phyloP scores from a whole-genome alignment of 2,797 vertebrate species.

The Amazona finschi region DNA sequence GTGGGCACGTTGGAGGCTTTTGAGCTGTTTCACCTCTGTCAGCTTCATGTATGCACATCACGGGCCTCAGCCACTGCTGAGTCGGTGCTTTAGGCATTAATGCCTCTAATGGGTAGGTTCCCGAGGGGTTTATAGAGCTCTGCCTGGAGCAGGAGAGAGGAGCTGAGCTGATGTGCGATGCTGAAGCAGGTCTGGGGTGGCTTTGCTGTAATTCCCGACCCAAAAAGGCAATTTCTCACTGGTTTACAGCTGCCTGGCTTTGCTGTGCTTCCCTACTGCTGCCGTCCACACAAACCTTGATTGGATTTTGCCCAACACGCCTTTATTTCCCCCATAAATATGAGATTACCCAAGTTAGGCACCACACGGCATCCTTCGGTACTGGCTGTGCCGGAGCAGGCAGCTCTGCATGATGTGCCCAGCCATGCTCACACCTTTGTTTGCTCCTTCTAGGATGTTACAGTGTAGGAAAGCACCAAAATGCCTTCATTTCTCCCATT shows the following conservation, averaged over 20 bases:
- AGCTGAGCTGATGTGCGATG: background rate
- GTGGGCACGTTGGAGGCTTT: background rate
- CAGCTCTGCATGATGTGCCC: background rate
- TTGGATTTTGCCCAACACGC: fast-evolving
- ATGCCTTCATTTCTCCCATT: background rate
- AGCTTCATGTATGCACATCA: fast-evolving
- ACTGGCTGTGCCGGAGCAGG: background rate
- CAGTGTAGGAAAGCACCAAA: background rate
- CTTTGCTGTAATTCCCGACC: background rate
- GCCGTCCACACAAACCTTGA: background rate
- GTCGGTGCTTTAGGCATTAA: background rate
- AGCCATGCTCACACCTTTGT: background rate
- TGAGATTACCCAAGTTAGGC: background rate
- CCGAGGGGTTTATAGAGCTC: background rate
- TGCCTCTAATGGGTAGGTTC: background rate
- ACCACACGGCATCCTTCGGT: background rate
- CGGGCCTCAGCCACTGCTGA: background rate
- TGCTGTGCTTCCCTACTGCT: background rate
- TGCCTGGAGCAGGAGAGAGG: background rate
- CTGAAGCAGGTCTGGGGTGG: background rate
- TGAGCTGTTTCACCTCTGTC: background rate
- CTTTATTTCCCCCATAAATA: fast-evolving
- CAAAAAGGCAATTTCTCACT: background rate
- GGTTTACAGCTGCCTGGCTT: background rate
- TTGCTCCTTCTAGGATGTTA: background rate